phyloP scores from a whole-genome alignment of 2,888 invertebrate genomes.

The Pocota personata region DNA sequence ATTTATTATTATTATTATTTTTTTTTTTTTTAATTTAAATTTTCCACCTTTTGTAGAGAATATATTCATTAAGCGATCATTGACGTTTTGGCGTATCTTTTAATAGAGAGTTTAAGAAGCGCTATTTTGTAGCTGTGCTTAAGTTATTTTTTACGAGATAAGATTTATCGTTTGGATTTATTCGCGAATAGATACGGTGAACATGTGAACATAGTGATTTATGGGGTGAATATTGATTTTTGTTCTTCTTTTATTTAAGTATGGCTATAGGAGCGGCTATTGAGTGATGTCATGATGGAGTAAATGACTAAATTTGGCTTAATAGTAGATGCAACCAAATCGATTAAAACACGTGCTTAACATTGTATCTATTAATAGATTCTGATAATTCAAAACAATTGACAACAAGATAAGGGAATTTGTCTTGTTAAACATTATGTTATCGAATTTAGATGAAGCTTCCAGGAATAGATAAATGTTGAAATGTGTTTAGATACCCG shows the following conservation, averaged over 20 bases:
- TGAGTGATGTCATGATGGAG: slow-evolving; percentile 36
- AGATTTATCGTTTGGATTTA: neutral
- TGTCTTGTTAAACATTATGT: neutral
- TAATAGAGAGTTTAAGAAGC: neutral
- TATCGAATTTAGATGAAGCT: neutral
- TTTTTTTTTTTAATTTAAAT: slow-evolving; percentile 32
- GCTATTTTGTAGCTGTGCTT: too few species aligned
- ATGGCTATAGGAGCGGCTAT: neutral
- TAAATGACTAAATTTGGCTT: slow-evolving; percentile 33
- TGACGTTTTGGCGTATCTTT: slow-evolving; percentile 8
- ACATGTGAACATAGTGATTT: neutral
- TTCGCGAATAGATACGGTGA: neutral
- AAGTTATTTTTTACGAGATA: neutral
- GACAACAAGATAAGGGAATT: neutral
- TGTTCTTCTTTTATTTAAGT: neutral
- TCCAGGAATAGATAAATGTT: slow-evolving; percentile 1
- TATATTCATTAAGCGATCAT: slow-evolving; percentile 44
- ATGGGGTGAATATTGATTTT: slow-evolving; percentile 27
- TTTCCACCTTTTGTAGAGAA: neutral
- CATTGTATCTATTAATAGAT: slow-evolving; percentile 5
- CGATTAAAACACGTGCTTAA: slow-evolving; percentile 30
- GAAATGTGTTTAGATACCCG: neutral
- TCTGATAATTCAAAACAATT: neutral
- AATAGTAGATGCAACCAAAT: slow-evolving; percentile 22
- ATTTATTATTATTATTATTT: slow-evolving; percentile 5